phyloP scores from a whole-genome alignment of 1,140 invertebrate species.

The Aphaenogaster floridana region DNA sequence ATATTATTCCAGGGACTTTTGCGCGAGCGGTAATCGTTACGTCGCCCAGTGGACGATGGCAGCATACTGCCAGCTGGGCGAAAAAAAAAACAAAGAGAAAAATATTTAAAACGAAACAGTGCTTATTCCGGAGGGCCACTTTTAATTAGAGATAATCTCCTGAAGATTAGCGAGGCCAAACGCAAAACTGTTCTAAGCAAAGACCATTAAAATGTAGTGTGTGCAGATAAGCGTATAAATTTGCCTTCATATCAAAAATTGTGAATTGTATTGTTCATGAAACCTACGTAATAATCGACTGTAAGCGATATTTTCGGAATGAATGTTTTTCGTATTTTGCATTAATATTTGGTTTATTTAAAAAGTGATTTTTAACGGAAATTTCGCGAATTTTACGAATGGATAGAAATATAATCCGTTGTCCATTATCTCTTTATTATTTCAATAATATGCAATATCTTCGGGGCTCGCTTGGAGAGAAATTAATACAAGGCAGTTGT shows the following conservation, averaged over 20 bases:
- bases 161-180: constrained; percentile 20
- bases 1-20: constrained; percentile 43
- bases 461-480: constrained; percentile 27
- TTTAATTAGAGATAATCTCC: constrained; percentile 53
- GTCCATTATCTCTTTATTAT: background rate
- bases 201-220: background rate
- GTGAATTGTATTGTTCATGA: constrained; percentile 11
- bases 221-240: constrained; percentile 27
- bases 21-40: constrained; percentile 39
- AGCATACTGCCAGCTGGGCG: background rate
- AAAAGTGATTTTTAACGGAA: background rate
- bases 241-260: constrained; percentile 21
- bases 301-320: background rate
- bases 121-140: constrained; percentile 20
- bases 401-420: background rate
- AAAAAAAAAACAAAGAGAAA: background rate
- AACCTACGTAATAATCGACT: background rate
- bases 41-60: constrained; percentile 28
- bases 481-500: background rate
- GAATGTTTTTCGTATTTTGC: constrained; percentile 2
- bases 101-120: constrained; percentile 26
- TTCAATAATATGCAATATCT: constrained; percentile 28
- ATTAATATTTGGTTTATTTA: background rate
- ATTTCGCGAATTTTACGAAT: background rate
- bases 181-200: background rate